These are phyloP conservation scores for Numenius phaeopus DNA, from an alignment of 2,797 vertebrate genomes.

Conservation along the genomic window DNA sequence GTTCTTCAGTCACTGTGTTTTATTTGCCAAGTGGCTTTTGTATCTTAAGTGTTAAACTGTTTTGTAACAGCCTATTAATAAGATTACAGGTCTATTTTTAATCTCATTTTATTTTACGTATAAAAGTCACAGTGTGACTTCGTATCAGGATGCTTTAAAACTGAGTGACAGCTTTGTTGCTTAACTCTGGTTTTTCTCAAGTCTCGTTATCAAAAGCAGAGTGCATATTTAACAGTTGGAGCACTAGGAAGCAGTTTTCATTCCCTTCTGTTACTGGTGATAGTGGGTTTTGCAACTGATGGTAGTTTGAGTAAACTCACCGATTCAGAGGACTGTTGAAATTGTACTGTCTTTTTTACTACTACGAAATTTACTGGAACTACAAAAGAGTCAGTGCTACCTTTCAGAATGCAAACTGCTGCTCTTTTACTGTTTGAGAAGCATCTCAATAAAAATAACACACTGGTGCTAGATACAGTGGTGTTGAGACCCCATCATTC, in stretches of 20 bases:
- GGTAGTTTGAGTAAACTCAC: neutral
- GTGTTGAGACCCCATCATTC: neutral
- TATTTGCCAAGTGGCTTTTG: neutral
- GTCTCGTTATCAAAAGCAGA: neutral
- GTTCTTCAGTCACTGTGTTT: neutral
- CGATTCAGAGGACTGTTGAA: neutral
- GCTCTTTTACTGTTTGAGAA: neutral
- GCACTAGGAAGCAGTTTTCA: neutral
- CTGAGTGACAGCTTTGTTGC: neutral
- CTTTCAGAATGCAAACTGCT: constrained; percentile 17
- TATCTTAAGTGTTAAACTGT: neutral
- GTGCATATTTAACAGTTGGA: neutral
- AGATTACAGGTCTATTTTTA: constrained; percentile 21
- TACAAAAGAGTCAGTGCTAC: neutral
- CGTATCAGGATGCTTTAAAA: neutral
- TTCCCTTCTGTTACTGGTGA: neutral
- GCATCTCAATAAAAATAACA: neutral
- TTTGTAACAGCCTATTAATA: constrained; percentile 5
- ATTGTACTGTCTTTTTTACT: neutral
- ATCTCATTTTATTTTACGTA: neutral
- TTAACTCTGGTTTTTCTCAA: constrained; percentile 5
- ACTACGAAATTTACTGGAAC: neutral
- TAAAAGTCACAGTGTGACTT: neutral
- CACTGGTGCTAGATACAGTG: neutral
- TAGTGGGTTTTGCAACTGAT: constrained; percentile 21